A percentile compares a stretch with the other conserved stretches of the same genome.
These are phyloP conservation scores for Hafferia zeledoni DNA, from an alignment of 2,797 vertebrate genomes.

Conservation along the genomic window DNA sequence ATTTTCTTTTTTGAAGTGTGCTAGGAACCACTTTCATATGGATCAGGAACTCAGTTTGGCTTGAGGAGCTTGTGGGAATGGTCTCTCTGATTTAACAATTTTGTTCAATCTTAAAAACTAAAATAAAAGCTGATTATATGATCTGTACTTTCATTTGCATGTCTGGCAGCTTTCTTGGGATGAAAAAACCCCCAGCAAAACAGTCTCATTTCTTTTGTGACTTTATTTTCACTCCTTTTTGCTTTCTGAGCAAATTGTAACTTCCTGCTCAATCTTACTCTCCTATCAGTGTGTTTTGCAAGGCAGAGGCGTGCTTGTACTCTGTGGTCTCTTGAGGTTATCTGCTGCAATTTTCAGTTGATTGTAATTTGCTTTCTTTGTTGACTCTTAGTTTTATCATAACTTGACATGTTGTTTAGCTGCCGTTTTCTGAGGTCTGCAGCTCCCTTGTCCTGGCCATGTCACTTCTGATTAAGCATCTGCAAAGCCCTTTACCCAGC, in stretches of 20 bases:
- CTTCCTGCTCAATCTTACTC: neutral
- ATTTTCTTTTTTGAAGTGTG: neutral
- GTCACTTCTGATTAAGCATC: constrained; percentile 55
- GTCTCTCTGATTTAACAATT: neutral
- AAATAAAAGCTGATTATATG: neutral
- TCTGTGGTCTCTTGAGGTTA: neutral
- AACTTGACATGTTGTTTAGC: constrained; percentile 59
- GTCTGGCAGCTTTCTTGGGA: neutral
- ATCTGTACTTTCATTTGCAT: neutral
- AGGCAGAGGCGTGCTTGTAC: neutral
- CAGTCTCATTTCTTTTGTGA: neutral
- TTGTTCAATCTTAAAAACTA: neutral
- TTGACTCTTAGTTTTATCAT: constrained; percentile 70
- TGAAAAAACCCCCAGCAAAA: neutral
- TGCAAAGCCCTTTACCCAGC: constrained; percentile 38
- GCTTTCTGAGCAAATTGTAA: neutral
- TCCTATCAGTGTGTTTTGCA: neutral
- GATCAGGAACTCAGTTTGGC: neutral
- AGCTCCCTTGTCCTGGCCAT: constrained; percentile 2
- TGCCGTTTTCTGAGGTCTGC: constrained; percentile 62
- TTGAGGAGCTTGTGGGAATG: neutral
- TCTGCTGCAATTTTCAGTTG: constrained; percentile 38
- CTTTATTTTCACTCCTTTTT: neutral
- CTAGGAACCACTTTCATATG: neutral
- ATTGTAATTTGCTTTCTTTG: constrained; percentile 46